Conservation (phyloP, 92 coral and sea anemone species). For the Plumapathes pennacea region DNA sequence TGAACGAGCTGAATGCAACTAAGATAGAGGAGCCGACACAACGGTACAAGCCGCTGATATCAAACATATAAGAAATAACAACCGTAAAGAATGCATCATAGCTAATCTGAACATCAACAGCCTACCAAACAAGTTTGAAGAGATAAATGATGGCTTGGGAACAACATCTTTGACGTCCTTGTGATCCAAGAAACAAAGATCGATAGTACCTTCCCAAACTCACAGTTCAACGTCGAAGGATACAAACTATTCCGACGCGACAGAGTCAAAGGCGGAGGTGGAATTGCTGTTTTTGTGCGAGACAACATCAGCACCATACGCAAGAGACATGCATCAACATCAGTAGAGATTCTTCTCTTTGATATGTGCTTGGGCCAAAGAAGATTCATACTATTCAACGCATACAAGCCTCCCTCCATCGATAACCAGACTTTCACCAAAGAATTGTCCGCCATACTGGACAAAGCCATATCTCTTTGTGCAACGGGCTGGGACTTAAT, state of each 20-base stretch:
- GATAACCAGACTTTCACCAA: slow-evolving; percentile 15
- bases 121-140: slow-evolving; percentile 38
- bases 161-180: slow-evolving; percentile 28
- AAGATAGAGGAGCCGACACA: too few species aligned
- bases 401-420: slow-evolving; percentile 36
- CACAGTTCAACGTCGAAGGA: slow-evolving; percentile 32
- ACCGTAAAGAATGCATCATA: slow-evolving; percentile 29
- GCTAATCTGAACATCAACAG: slow-evolving; percentile 42
- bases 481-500: slow-evolving; percentile 33
- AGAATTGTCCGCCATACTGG: slow-evolving; percentile 2
- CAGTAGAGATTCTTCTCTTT: slow-evolving; percentile 15
- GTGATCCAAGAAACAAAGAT: slow-evolving; percentile 54
- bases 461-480: slow-evolving; percentile 4
- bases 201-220: slow-evolving; percentile 47
- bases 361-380: slow-evolving; percentile 25
- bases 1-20: too few species aligned
- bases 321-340: slow-evolving; percentile 4
- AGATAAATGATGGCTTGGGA: slow-evolving; percentile 47
- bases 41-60: too few species aligned
- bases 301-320: slow-evolving; percentile 22
- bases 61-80: neutral
- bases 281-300: slow-evolving; percentile 24
- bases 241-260: slow-evolving; percentile 37
- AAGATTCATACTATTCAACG: slow-evolving; percentile 14
- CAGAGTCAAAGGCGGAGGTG: slow-evolving; percentile 44